phyloP scores from a whole-genome alignment of 2,113 vertebrate genomes.

The Symphodus melops region DNA sequence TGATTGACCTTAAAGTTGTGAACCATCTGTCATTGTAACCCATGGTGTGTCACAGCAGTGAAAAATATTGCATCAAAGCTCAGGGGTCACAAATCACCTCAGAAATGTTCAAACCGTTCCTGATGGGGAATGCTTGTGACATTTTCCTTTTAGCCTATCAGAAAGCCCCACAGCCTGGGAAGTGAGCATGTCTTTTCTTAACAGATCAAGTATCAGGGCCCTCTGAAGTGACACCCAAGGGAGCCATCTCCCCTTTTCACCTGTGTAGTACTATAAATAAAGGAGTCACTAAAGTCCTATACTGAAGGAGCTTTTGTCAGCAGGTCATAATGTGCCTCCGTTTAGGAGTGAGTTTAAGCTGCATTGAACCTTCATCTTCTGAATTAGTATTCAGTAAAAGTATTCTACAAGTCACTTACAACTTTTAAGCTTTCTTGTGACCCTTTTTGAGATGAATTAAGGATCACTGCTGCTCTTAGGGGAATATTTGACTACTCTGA shows the following conservation, averaged over 20 bases:
- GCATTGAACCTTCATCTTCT: too few species aligned
- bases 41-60: constrained; percentile 13
- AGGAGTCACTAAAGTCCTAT: background rate
- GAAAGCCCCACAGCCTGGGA: constrained; percentile 33
- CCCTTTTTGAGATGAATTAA: too few species aligned
- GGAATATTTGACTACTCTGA: too few species aligned
- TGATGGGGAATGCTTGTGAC: constrained; percentile 15
- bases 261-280: background rate
- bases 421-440: too few species aligned
- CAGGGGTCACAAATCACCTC: background rate
- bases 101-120: constrained; percentile 27
- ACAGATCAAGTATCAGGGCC: constrained; percentile 54
- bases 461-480: too few species aligned
- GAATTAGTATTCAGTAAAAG: too few species aligned
- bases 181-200: constrained; percentile 42
- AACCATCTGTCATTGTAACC: constrained; percentile 48
- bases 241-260: constrained; percentile 1
- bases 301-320: background rate
- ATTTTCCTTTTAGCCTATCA: constrained; percentile 25
- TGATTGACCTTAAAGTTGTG: constrained; percentile 38
- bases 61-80: constrained; percentile 26
- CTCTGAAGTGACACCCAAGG: constrained; percentile 40
- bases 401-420: too few species aligned
- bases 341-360: too few species aligned
- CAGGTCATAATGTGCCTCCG: background rate